phyloP scores from a whole-genome alignment of 35 echinoderm and acorn worm species.

The Heliocidaris erythrogramma region DNA sequence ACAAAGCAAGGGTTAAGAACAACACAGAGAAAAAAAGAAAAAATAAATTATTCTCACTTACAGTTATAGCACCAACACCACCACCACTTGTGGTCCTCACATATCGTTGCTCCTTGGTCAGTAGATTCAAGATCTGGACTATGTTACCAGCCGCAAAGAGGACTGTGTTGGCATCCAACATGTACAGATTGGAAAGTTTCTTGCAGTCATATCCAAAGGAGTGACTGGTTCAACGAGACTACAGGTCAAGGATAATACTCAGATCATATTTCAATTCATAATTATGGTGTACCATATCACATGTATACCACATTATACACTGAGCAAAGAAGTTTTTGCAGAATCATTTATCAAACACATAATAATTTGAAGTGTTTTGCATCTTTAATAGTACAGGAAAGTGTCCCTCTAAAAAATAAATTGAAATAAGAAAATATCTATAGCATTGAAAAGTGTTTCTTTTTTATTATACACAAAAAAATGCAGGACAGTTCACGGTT shows the following conservation, averaged over 20 bases:
- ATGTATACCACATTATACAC: background rate
- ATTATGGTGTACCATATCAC: background rate
- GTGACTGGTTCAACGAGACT: conserved; percentile 61
- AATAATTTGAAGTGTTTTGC: background rate
- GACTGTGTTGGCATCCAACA: conserved; percentile 84
- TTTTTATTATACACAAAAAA: too few species aligned
- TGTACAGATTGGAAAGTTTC: conserved; percentile 85
- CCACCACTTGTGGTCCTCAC: conserved; percentile 89
- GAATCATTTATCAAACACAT: background rate
- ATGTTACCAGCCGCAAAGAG: conserved; percentile 95
- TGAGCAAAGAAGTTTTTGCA: background rate
- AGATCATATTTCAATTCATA: background rate
- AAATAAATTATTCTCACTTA: conserved; percentile 28
- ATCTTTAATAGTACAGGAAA: background rate
- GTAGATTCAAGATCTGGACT: conserved; percentile 78
- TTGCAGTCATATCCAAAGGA: conserved; percentile 97
- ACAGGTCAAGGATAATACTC: background rate
- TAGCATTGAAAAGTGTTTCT: too few species aligned
- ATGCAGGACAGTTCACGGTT: too few species aligned
- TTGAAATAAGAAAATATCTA: too few species aligned
- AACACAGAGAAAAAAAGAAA: too few species aligned
- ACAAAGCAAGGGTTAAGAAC: too few species aligned
- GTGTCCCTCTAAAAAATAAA: background rate
- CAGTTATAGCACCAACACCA: conserved; percentile 89
- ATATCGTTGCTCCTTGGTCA: conserved; percentile 87